Conservation (phyloP, 2,888 invertebrate species). For the Mesochorus sp. region DNA sequence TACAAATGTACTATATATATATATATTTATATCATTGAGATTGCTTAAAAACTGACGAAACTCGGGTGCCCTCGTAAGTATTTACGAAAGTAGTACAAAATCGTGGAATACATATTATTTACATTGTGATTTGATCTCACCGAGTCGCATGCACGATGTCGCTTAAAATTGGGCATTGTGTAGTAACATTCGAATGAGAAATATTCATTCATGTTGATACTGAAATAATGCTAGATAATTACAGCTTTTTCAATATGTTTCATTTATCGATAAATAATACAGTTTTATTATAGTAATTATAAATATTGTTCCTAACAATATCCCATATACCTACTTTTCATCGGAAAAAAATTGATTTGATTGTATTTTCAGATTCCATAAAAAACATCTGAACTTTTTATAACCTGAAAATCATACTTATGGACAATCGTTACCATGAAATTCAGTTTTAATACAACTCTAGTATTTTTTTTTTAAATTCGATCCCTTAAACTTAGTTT, state of each 20-base stretch:
- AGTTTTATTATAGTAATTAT: too few species aligned
- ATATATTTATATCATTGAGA: slow-evolving; percentile 30
- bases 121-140: slow-evolving; percentile 11
- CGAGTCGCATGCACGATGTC: neutral
- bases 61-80: slow-evolving; percentile 16
- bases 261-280: neutral
- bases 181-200: neutral
- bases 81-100: slow-evolving; percentile 49
- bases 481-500: slow-evolving; percentile 27
- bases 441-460: slow-evolving; percentile 18
- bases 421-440: slow-evolving; percentile 31
- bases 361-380: too few species aligned
- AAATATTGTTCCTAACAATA: too few species aligned
- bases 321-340: too few species aligned
- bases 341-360: too few species aligned
- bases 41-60: slow-evolving; percentile 50
- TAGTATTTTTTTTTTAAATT: slow-evolving; percentile 23
- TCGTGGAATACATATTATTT: slow-evolving; percentile 39
- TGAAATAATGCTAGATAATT: neutral
- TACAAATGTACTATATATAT: too few species aligned
- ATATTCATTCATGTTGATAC: neutral
- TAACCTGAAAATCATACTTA: neutral
- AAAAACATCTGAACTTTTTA: too few species aligned
- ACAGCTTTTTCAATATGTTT: neutral
- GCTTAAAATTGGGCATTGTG: neutral